phyloP scores from a whole-genome alignment of 2,113 vertebrate genomes.

The Oryzias javanicus region DNA sequence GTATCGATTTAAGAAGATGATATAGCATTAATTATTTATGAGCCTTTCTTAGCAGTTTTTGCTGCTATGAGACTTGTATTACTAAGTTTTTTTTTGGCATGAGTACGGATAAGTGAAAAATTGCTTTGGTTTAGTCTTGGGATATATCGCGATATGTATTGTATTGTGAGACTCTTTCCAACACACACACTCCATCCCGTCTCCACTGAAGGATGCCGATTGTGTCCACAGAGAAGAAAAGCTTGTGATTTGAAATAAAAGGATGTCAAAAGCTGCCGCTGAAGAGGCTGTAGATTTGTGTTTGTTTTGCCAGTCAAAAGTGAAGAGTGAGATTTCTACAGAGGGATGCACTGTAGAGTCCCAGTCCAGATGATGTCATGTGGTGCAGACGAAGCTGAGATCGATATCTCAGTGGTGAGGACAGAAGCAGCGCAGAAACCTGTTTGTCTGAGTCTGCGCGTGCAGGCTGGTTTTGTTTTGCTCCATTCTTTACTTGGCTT shows the following conservation, averaged over 20 bases:
- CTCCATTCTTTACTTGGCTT: background rate
- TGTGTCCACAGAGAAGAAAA: conserved; percentile 1
- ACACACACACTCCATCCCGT: background rate
- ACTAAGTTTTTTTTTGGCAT: too few species aligned
- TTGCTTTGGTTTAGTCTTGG: too few species aligned
- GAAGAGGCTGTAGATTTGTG: conserved; percentile 1
- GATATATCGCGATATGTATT: too few species aligned
- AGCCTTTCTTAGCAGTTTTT: too few species aligned
- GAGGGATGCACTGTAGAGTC: conserved; percentile 21
- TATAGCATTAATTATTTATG: too few species aligned
- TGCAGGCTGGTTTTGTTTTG: conserved; percentile 3
- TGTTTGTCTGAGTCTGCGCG: conserved; percentile 8
- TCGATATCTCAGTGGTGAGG: conserved; percentile 34
- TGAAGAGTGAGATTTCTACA: conserved; percentile 28
- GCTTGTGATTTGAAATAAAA: background rate
- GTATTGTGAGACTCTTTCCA: too few species aligned
- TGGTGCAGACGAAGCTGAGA: conserved; percentile 26
- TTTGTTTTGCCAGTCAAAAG: conserved; percentile 44
- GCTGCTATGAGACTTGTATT: too few species aligned
- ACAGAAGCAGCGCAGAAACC: conserved; percentile 16
- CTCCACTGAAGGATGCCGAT: conserved; percentile 4
- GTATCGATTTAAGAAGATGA: too few species aligned
- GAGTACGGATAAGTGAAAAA: too few species aligned
- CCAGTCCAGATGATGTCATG: conserved; percentile 29
- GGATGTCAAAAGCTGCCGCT: background rate